Percentiles rank a stretch among this genome's conserved stretches.
phyloP scores from a whole-genome alignment of 2,113 vertebrate species.

The Pseudonaja textilis region DNA sequence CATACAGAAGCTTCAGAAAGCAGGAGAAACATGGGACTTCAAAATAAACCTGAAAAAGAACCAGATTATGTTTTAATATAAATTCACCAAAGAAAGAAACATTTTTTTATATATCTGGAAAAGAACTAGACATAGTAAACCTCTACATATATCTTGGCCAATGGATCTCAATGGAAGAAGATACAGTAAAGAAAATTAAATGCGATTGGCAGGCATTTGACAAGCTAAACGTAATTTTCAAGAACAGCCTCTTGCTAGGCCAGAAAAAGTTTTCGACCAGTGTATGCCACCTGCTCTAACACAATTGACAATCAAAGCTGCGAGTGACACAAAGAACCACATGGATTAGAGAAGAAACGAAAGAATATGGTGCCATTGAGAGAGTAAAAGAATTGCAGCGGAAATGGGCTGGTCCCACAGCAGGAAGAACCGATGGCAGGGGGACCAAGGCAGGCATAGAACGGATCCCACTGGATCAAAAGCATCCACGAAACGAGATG shows the following conservation, averaged over 20 bases:
- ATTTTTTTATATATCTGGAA: background rate
- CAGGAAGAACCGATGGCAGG: background rate
- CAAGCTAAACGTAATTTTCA: background rate
- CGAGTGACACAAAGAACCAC: background rate
- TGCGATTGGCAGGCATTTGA: background rate
- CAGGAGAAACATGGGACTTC: background rate
- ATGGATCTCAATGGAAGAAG: background rate
- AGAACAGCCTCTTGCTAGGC: background rate
- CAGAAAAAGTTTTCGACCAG: background rate
- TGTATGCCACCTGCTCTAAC: background rate
- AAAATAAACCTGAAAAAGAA: background rate
- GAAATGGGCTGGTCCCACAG: background rate
- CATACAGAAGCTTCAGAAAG: background rate
- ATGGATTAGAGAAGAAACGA: background rate
- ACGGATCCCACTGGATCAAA: background rate
- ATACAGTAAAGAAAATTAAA: background rate
- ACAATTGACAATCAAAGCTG: background rate
- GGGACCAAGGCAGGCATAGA: background rate
- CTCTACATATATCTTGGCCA: background rate
- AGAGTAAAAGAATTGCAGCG: background rate
- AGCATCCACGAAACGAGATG: background rate
- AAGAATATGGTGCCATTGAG: background rate
- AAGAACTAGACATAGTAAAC: background rate
- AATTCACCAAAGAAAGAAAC: background rate
- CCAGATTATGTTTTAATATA: background rate